Percentiles rank a stretch among this genome's conserved stretches.
These are phyloP conservation scores for Nothura maculosa DNA, from an alignment of 2,797 vertebrate species.

Conservation along the genomic window DNA sequence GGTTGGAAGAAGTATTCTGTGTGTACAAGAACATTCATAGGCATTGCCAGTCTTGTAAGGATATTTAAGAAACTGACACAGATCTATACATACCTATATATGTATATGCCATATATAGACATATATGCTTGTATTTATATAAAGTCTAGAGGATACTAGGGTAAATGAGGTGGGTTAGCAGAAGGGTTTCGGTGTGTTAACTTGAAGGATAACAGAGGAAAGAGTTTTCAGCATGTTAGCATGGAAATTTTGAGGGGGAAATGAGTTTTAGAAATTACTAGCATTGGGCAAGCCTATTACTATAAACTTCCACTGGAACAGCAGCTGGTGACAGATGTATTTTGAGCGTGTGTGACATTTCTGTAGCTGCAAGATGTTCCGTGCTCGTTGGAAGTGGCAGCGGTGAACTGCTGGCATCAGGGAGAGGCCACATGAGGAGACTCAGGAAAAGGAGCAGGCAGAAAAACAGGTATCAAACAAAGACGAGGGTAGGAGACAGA, in stretches of 20 bases:
- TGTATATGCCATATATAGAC: background rate
- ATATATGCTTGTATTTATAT: background rate
- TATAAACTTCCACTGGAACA: background rate
- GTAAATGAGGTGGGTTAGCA: background rate
- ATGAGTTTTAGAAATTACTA: background rate
- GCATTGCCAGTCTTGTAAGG: background rate
- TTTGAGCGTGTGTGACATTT: background rate
- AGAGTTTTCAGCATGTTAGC: background rate
- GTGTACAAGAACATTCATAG: rapidly evolving
- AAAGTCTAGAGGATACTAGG: background rate
- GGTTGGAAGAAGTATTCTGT: background rate
- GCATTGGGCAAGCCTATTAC: background rate
- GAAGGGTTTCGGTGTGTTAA: background rate
- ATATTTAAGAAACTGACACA: background rate
- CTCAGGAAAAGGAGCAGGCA: background rate
- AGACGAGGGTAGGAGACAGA: background rate
- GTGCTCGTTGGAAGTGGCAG: background rate
- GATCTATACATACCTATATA: background rate
- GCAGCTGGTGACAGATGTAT: background rate
- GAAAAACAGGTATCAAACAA: background rate
- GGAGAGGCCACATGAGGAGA: background rate
- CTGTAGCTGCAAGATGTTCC: background rate
- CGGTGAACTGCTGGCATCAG: background rate
- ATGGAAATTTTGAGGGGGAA: background rate
- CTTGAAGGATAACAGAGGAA: background rate